Percentiles rank a stretch among this genome's conserved stretches.
These are phyloP conservation scores for Phoenicopterus ruber DNA, from an alignment of 2,113 vertebrate genomes.

Conservation along the genomic window DNA sequence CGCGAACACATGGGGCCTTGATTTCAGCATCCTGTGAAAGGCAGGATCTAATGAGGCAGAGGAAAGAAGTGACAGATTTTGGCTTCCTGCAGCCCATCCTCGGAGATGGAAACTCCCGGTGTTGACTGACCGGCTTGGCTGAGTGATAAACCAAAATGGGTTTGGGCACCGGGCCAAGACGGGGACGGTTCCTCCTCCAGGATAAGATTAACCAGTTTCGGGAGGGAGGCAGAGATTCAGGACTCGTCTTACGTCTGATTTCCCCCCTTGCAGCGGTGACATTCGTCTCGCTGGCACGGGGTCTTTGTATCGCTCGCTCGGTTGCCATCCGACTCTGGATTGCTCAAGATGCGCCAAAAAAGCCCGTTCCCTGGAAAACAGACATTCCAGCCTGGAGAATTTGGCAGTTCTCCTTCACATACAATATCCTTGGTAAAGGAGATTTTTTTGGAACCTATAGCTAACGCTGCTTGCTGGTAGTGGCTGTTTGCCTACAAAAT, in stretches of 20 bases:
- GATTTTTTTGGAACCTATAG: conserved; percentile 21
- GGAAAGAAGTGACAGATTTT: conserved; percentile 62
- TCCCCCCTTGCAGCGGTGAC: background rate
- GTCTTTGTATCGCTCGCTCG: background rate
- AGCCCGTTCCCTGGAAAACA: background rate
- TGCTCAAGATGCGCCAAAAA: background rate
- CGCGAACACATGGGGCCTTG: background rate
- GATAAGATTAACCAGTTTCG: background rate
- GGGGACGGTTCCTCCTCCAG: background rate
- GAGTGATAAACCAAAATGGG: conserved; percentile 50
- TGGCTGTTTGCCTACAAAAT: conserved; percentile 43
- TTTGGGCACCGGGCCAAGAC: background rate
- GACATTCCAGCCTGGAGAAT: conserved; percentile 52
- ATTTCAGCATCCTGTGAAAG: conserved; percentile 63
- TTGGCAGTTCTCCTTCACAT: conserved; percentile 33
- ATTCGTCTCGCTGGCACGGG: fast-evolving
- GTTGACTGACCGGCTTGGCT: conserved; percentile 32
- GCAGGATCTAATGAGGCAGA: conserved; percentile 42
- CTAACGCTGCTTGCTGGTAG: background rate
- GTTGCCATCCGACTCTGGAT: background rate
- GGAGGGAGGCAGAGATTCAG: background rate
- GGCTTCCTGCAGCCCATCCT: conserved; percentile 65
- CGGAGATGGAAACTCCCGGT: conserved; percentile 37
- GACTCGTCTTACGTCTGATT: background rate
- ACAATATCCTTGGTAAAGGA: background rate